Conservation (phyloP, 1,140 invertebrate genomes). For the Drosophila persimilis region DNA sequence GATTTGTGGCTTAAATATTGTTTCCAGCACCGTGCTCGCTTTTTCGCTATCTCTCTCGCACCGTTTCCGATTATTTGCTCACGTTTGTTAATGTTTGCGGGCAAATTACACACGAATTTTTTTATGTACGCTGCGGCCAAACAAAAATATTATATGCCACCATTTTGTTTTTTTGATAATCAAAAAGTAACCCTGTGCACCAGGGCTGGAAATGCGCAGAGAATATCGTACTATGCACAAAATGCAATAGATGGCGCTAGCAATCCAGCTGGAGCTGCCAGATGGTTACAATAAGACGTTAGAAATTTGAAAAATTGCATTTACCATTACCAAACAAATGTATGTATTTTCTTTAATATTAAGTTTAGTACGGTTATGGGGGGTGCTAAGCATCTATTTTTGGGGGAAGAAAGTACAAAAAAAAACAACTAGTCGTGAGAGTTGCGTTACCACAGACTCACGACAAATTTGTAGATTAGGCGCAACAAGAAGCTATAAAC, state of each 20-base stretch:
- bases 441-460: slow-evolving; percentile 23
- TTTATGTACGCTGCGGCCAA: slow-evolving; percentile 20
- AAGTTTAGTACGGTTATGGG: too few species aligned
- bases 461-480: slow-evolving; percentile 36
- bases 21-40: neutral
- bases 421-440: slow-evolving; percentile 1
- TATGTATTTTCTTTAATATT: too few species aligned
- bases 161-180: slow-evolving; percentile 31
- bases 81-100: slow-evolving; percentile 10
- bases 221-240: too few species aligned
- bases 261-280: too few species aligned
- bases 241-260: too few species aligned
- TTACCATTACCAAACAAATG: too few species aligned
- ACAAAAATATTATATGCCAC: slow-evolving; percentile 29
- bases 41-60: neutral
- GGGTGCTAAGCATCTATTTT: too few species aligned
- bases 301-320: too few species aligned
- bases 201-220: too few species aligned
- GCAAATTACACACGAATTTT: slow-evolving; percentile 3
- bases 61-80: neutral
- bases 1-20: neutral
- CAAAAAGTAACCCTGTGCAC: too few species aligned
- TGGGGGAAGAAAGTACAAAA: slow-evolving; percentile 3
- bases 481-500: slow-evolving; percentile 51
- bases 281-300: too few species aligned